These are phyloP conservation scores for Hermetia illucens DNA, from an alignment of 1,140 invertebrate genomes.

Conservation along the genomic window DNA sequence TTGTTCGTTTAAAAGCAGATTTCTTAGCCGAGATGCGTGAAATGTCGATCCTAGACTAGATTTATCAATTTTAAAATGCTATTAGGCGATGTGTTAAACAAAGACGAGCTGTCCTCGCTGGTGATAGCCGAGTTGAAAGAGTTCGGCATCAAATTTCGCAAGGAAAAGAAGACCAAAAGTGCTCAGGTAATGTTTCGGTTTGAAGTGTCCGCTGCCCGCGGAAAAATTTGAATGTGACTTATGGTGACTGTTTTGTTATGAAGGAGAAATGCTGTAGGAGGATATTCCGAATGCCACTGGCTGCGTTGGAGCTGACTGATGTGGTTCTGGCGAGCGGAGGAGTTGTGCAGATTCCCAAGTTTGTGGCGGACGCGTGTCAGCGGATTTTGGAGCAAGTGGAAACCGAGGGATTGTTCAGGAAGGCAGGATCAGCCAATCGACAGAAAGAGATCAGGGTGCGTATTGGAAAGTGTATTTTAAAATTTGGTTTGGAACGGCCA, in stretches of 20 bases:
- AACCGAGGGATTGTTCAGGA: constrained; percentile 68
- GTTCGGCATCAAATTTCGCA: constrained; percentile 46
- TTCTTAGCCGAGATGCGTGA: too few species aligned
- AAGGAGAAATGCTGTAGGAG: constrained; percentile 28
- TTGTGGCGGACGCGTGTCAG: constrained; percentile 54
- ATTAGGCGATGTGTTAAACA: constrained; percentile 47
- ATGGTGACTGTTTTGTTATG: constrained; percentile 21
- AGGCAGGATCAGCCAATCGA: constrained; percentile 62
- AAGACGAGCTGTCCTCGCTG: constrained; percentile 44
- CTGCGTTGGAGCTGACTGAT: constrained; percentile 40
- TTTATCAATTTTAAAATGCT: constrained; percentile 40
- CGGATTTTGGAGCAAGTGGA: constrained; percentile 48
- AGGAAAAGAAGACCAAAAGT: constrained; percentile 38
- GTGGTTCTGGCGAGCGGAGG: constrained; percentile 41
- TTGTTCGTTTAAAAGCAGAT: too few species aligned
- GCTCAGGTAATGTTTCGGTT: constrained; percentile 38
- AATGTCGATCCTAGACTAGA: too few species aligned
- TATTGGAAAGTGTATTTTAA: neutral
- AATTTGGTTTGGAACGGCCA: neutral
- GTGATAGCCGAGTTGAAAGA: constrained; percentile 42
- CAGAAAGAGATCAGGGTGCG: constrained; percentile 64
- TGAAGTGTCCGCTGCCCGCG: too few species aligned
- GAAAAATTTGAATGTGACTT: too few species aligned
- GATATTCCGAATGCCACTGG: constrained; percentile 45
- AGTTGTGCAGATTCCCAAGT: constrained; percentile 51